These are phyloP conservation scores for Ptilodon capucinus DNA, from an alignment of 2,888 invertebrate species.

Conservation along the genomic window DNA sequence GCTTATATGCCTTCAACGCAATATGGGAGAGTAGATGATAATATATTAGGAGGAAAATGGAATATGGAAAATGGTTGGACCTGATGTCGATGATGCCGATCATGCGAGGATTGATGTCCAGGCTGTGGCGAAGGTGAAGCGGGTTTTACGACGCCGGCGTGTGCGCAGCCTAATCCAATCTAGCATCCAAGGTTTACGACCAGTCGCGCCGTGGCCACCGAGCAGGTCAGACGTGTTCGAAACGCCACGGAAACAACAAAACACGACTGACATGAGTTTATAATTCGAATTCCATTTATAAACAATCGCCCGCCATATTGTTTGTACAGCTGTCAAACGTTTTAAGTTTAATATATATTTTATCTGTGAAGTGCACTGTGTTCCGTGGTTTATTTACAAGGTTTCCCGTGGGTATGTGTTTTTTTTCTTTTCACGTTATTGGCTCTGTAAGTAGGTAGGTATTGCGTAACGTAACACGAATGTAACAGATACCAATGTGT, in stretches of 20 bases:
- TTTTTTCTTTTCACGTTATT: conserved; percentile 20
- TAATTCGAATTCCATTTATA: conserved; percentile 8
- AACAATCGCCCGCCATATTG: conserved; percentile 33
- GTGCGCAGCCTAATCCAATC: conserved; percentile 51
- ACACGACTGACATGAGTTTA: conserved; percentile 21
- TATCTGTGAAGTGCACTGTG: conserved; percentile 21
- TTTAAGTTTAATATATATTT: conserved; percentile 36
- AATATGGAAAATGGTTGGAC: too few relatives aligned
- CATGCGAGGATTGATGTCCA: too few relatives aligned
- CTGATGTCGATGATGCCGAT: too few relatives aligned
- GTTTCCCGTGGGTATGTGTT: conserved; percentile 16
- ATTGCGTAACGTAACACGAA: conserved; percentile 23
- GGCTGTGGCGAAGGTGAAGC: too few relatives aligned
- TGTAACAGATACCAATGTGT: conserved; percentile 2
- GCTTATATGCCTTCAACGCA: too few relatives aligned
- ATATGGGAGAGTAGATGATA: too few relatives aligned
- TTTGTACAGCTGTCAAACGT: conserved; percentile 52
- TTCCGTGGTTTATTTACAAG: conserved; percentile 11
- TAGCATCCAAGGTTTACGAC: conserved; percentile 38
- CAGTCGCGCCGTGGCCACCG: conserved; percentile 42
- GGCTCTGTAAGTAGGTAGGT: conserved; percentile 11
- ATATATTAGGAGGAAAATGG: too few relatives aligned
- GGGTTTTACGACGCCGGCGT: conserved; percentile 40
- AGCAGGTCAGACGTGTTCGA: conserved; percentile 30
- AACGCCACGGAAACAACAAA: conserved; percentile 18